Conservation (phyloP, 2,888 invertebrate genomes). For the Drosophila cognata region DNA sequence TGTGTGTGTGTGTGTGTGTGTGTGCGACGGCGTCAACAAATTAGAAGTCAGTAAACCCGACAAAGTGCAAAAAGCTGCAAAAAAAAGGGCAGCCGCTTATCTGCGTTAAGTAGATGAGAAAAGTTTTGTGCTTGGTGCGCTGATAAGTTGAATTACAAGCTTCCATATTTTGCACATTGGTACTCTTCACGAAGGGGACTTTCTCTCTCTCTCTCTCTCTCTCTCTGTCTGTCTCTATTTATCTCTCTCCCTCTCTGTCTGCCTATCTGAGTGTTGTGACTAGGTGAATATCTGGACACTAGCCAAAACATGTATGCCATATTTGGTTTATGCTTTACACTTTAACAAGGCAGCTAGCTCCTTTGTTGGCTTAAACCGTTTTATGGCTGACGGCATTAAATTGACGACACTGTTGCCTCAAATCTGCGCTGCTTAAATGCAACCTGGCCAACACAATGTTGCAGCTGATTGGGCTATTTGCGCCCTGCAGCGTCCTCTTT, state of each 20-base stretch:
- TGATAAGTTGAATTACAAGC: constrained; percentile 78
- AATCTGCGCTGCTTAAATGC: constrained; percentile 70
- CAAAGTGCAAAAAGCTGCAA: constrained; percentile 39
- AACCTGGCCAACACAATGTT: constrained; percentile 73
- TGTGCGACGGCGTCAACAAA: constrained; percentile 62
- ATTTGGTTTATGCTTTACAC: constrained; percentile 35
- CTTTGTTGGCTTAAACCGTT: constrained; percentile 37
- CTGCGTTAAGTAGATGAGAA: constrained; percentile 81
- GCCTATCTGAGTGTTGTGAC: constrained; percentile 10
- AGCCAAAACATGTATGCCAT: constrained; percentile 23
- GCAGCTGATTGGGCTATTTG: constrained; percentile 47
- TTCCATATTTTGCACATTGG: constrained; percentile 64
- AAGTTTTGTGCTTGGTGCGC: constrained; percentile 73
- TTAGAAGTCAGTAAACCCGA: constrained; percentile 77
- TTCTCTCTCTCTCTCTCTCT: not conserved
- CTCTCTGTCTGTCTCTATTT: not conserved
- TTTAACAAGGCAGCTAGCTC: constrained; percentile 20
- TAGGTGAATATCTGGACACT: constrained; percentile 54
- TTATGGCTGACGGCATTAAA: constrained; percentile 64
- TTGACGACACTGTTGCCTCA: constrained; percentile 73
- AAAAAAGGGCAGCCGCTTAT: constrained; percentile 66
- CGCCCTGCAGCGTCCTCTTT: constrained; percentile 18
- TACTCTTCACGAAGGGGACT: not conserved
- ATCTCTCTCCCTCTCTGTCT: not conserved
- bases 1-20: constrained; percentile 24